Evolutionary conservation across 2,797 vertebrate genomes (phyloP), one percentile per base, ranked within the genome.

Genomic region (Danio kyathit): DNA sequence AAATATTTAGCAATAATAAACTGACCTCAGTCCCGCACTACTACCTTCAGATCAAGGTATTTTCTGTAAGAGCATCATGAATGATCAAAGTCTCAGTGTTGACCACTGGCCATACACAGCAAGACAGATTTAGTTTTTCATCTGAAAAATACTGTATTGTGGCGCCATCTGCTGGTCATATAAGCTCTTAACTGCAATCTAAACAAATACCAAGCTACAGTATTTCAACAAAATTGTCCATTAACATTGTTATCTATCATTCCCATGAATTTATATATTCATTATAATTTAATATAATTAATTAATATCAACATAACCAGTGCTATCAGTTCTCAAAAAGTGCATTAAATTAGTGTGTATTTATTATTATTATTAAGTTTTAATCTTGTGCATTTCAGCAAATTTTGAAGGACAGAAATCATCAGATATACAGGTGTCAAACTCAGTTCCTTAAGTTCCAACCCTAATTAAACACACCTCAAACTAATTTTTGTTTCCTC

Each of bases 101-200:
- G 13, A 57, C 21, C 44, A 49, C 12, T 60, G 57, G 57, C 57
- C n/a, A 1, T 29, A 29, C 29, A 29, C 29, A n/a, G n/a, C n/a
- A n/a, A n/a, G n/a, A n/a, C n/a, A 29, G 29, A 21, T 21, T 19
- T 17, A 38, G 21, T 6, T 29, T 44, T 67, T 17, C 12, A 8
- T 14, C 5, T 7, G n/a, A n/a, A 67, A 67, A 67, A 14, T 63
- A 43, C 19, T 70, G 67, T 7, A 63, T 60, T 13, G 49, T 59
- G 61, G 51, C 81, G 72, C 85, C 85, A 77, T 82, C 85, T 86
- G 63, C 76, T 84, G 82, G 76, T 14, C 60, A 41, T 41, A 11
- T 14, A 10, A 49, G 43, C 14, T 4, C 13, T 60, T 0, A 48
- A 16, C 14, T 41, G 19, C 64, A 46, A 13, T 21, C 13, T 59